Evolutionary conservation across 2,888 invertebrate genomes (phyloP).

Genomic region (Cerastis rubricosa): DNA sequence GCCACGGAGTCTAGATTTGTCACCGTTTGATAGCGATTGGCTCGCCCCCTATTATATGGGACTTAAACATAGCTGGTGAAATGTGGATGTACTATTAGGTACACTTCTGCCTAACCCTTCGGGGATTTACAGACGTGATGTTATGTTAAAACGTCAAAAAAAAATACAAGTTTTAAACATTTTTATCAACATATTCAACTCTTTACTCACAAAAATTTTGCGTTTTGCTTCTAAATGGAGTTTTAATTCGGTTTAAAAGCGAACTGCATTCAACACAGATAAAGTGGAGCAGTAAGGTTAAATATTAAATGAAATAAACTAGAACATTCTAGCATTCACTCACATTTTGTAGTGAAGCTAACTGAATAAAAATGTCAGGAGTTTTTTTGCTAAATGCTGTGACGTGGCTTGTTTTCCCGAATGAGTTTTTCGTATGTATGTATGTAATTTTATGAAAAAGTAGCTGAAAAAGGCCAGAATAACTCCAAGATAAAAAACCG

Average conservation of each 20-base stretch:
- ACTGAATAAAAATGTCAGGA: constrained; percentile 36
- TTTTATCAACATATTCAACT: background rate
- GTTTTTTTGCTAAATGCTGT: constrained; percentile 17
- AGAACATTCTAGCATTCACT: constrained; percentile 19
- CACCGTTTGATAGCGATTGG: no score
- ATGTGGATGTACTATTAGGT: no score
- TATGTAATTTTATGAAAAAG: background rate
- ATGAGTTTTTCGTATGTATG: background rate
- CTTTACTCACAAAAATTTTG: background rate
- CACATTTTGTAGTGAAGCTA: constrained; percentile 1
- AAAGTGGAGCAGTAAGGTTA: constrained; percentile 9
- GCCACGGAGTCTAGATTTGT: no score
- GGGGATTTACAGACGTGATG: no score
- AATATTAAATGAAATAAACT: constrained; percentile 41
- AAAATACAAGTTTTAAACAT: background rate
- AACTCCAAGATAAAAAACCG: no score
- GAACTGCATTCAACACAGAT: constrained; percentile 11
- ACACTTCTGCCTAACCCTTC: no score
- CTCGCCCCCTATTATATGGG: no score
- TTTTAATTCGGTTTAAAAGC: constrained; percentile 2
- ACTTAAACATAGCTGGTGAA: no score
- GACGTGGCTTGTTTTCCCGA: constrained; percentile 16
- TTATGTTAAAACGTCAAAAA: background rate
- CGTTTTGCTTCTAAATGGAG: background rate
- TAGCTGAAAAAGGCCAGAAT: constrained; percentile 2